Evolutionary conservation across 1,140 invertebrate genomes (phyloP).

Genomic region (Coenobita brevimanus): DNA sequence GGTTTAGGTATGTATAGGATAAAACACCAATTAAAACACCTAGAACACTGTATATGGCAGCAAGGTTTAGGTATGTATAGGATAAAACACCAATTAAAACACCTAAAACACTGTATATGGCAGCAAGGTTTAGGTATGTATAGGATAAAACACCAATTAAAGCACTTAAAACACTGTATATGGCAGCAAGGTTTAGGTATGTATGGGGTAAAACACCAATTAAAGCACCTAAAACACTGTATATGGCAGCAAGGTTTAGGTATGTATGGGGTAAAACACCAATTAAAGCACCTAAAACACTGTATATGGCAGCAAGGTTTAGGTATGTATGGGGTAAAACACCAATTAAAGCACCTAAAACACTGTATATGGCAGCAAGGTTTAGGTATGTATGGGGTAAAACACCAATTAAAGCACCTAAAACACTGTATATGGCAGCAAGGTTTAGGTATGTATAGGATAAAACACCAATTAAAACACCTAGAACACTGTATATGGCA

Average conservation of each 20-base stretch:
- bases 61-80: slow-evolving; percentile 74
- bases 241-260: too few species aligned
- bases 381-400: too few species aligned
- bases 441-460: slow-evolving; percentile 71
- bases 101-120: slow-evolving; percentile 95
- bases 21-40: slow-evolving; percentile 81
- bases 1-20: slow-evolving; percentile 70
- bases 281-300: too few species aligned
- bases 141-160: too few species aligned
- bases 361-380: too few species aligned
- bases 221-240: too few species aligned
- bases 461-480: slow-evolving; percentile 78
- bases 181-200: slow-evolving; percentile 81
- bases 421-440: slow-evolving; percentile 94
- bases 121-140: slow-evolving; percentile 77
- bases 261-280: too few species aligned
- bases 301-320: too few species aligned
- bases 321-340: too few species aligned
- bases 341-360: too few species aligned
- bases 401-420: too few species aligned
- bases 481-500: slow-evolving; percentile 95
- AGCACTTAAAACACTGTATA: slow-evolving; percentile 95
- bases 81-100: slow-evolving; percentile 74
- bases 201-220: not conserved
- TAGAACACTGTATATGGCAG: slow-evolving; percentile 95